A percentile compares a stretch with the other conserved stretches of the same genome.
phyloP scores from a whole-genome alignment of 2,113 vertebrate genomes.

The Benitochromis conjunctus region DNA sequence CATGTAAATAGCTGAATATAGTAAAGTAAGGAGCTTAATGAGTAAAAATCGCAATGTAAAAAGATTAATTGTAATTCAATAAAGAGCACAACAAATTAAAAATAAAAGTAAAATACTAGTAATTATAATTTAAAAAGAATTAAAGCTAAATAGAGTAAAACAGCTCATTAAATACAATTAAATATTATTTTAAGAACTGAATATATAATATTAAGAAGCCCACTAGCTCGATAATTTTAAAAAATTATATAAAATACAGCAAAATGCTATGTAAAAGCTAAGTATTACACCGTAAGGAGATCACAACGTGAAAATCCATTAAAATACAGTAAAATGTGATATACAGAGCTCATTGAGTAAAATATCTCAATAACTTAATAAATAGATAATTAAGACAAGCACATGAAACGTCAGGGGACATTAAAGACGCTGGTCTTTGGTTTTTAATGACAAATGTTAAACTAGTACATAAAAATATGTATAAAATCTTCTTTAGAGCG shows the following conservation, averaged over 20 bases:
- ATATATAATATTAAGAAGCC: background rate
- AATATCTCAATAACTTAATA: background rate
- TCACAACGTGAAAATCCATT: background rate
- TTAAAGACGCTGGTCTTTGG: background rate
- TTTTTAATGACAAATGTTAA: background rate
- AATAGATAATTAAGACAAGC: background rate
- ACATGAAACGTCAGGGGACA: background rate
- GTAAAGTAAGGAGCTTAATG: background rate
- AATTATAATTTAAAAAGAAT: background rate
- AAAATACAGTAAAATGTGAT: background rate
- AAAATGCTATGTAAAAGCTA: background rate
- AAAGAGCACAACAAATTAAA: background rate
- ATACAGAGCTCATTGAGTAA: background rate
- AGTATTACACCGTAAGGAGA: background rate
- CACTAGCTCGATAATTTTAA: background rate
- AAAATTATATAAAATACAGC: background rate
- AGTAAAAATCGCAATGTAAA: background rate
- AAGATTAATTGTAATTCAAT: background rate
- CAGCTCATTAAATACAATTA: background rate
- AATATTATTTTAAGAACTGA: background rate
- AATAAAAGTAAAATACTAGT: background rate
- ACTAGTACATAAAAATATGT: background rate
- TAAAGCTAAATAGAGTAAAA: background rate
- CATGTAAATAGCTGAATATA: background rate
- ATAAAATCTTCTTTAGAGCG: background rate